phyloP scores from a whole-genome alignment of 64 coral and sea anemone species.

The Acropora tenuis region DNA sequence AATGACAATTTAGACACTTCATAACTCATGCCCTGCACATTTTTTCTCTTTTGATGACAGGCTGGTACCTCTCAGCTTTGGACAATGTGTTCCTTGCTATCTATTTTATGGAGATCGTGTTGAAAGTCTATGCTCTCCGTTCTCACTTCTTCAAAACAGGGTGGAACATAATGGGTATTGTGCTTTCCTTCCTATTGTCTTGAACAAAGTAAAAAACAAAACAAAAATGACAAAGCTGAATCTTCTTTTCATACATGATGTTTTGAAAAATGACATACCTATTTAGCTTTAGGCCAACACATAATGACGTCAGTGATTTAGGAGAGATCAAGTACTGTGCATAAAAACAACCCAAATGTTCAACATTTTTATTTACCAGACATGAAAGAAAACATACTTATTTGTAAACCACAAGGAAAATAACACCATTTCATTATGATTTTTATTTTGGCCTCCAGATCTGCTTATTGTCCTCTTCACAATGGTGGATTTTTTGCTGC shows the following conservation, averaged over 20 bases:
- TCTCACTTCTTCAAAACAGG: constrained; percentile 89
- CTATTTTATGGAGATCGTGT: constrained; percentile 93
- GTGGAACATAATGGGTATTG: constrained; percentile 99
- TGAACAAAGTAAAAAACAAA: no score
- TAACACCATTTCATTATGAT: neutral
- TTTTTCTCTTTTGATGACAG: constrained; percentile 8
- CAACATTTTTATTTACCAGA: no score
- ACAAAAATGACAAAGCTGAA: no score
- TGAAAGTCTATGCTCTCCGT: constrained; percentile 89
- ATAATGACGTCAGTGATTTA: no score
- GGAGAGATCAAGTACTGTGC: no score
- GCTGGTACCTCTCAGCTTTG: constrained; percentile 93
- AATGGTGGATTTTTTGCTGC: constrained; percentile 91
- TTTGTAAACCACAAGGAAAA: neutral
- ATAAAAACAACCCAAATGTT: no score
- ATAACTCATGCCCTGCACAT: neutral
- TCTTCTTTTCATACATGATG: no score
- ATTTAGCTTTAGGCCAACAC: no score
- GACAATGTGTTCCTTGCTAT: constrained; percentile 96
- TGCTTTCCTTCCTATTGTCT: neutral
- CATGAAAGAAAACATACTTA: neutral
- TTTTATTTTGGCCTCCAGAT: constrained; percentile 44
- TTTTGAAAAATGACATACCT: no score
- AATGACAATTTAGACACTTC: no score
- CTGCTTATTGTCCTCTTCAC: constrained; percentile 90